Conservation (phyloP, 2,888 invertebrate species). For the Apamea anceps region DNA sequence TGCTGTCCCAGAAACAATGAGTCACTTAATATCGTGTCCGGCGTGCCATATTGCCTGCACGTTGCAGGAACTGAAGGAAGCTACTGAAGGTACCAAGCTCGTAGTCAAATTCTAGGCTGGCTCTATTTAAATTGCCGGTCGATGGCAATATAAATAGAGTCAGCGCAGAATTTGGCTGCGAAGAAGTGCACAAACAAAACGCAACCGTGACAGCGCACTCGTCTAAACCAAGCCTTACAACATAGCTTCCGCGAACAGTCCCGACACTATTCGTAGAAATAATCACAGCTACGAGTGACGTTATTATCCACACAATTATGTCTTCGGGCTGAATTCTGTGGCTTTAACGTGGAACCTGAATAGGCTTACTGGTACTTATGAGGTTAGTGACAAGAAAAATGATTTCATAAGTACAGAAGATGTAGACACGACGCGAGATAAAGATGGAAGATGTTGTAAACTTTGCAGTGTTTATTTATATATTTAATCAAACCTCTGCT, state of each 20-base stretch:
- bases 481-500: too few relatives aligned
- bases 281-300: slow-evolving; percentile 70
- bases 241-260: slow-evolving; percentile 63
- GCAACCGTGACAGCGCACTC: neutral
- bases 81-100: too few relatives aligned
- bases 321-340: slow-evolving; percentile 59
- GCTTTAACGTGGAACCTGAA: slow-evolving; percentile 40
- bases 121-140: too few relatives aligned
- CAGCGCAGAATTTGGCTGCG: too few relatives aligned
- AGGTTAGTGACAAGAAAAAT: neutral
- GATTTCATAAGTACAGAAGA: neutral
- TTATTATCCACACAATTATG: slow-evolving; percentile 72
- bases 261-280: slow-evolving; percentile 73
- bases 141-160: too few relatives aligned
- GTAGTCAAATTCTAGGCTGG: too few relatives aligned
- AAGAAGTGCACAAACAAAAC: too few relatives aligned
- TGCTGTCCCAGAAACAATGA: too few relatives aligned
- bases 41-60: too few relatives aligned
- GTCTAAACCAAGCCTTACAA: slow-evolving; percentile 58
- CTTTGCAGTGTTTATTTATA: neutral
- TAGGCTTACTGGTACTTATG: slow-evolving; percentile 14
- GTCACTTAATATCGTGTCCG: too few relatives aligned
- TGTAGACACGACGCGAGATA: neutral
- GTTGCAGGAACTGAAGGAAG: too few relatives aligned
- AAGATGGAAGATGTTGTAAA: too few relatives aligned